phyloP scores from a whole-genome alignment of 2,113 vertebrate genomes.

The Rhabdomys dilectus region DNA sequence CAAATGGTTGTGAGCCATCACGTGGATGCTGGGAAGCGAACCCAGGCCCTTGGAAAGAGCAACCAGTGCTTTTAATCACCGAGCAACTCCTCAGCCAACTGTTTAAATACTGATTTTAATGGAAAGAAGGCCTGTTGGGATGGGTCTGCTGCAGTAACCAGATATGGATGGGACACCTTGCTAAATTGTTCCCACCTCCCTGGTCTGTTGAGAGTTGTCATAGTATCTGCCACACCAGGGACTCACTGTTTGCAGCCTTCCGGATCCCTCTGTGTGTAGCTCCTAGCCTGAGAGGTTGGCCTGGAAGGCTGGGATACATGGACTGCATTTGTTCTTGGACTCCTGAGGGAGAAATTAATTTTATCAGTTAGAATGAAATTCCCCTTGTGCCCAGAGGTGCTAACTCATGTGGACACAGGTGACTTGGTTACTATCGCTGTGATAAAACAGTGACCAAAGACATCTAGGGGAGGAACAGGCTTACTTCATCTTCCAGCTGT shows the following conservation, averaged over 20 bases:
- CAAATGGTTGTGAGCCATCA: neutral
- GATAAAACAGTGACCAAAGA: neutral
- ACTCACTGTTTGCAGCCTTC: neutral
- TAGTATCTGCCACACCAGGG: no score
- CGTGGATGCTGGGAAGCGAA: neutral
- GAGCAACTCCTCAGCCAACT: neutral
- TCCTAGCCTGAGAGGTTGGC: rapidly evolving
- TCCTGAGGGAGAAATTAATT: neutral
- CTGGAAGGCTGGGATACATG: neutral
- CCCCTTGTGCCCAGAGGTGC: neutral
- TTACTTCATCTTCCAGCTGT: neutral
- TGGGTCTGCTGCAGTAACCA: neutral
- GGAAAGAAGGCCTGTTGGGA: neutral
- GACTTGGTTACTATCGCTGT: neutral
- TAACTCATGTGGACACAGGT: neutral
- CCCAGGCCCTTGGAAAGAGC: neutral
- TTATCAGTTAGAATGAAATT: neutral
- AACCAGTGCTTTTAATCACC: neutral
- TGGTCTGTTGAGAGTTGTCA: neutral
- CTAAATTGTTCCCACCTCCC: neutral
- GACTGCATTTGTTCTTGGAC: neutral
- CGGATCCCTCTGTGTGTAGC: neutral
- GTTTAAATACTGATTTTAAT: neutral
- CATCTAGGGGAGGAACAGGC: neutral
- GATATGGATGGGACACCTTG: neutral